phyloP scores from a whole-genome alignment of 2,888 invertebrate genomes.

The Scrobipalpa atriplicella region DNA sequence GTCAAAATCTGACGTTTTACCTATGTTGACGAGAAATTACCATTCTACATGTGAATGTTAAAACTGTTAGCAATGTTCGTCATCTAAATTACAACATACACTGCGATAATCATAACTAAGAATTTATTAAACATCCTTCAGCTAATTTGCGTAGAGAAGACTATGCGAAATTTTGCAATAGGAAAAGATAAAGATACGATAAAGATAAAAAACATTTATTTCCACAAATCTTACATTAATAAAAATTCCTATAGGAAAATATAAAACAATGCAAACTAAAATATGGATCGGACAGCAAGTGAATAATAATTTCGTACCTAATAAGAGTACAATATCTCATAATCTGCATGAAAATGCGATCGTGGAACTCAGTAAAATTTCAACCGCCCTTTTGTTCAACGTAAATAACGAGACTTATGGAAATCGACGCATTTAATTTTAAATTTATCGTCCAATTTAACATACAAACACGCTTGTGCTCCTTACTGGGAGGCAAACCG shows the following conservation, averaged over 20 bases:
- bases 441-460: conserved; percentile 30
- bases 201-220: too few relatives aligned
- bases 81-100: too few relatives aligned
- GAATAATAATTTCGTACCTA: background rate
- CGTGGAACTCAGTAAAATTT: conserved; percentile 8
- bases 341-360: conserved; percentile 11
- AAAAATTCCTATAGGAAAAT: too few relatives aligned
- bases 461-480: background rate
- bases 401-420: conserved; percentile 30
- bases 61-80: background rate
- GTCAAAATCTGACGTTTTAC: conserved; percentile 32
- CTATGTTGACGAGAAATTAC: conserved; percentile 27
- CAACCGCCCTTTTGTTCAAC: conserved; percentile 28
- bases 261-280: background rate
- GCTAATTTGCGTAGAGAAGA: too few relatives aligned
- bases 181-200: too few relatives aligned
- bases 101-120: too few relatives aligned
- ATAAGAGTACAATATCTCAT: background rate
- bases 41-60: conserved; percentile 9
- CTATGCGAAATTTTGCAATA: too few relatives aligned
- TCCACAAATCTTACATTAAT: too few relatives aligned
- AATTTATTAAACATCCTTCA: too few relatives aligned
- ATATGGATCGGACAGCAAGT: background rate
- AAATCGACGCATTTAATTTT: conserved; percentile 31
- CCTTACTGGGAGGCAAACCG: background rate